Evolutionary conservation across 2,797 vertebrate species (phyloP), one percentile per base, ranked within the genome.

Genomic region (Alfaro cultratus): DNA sequence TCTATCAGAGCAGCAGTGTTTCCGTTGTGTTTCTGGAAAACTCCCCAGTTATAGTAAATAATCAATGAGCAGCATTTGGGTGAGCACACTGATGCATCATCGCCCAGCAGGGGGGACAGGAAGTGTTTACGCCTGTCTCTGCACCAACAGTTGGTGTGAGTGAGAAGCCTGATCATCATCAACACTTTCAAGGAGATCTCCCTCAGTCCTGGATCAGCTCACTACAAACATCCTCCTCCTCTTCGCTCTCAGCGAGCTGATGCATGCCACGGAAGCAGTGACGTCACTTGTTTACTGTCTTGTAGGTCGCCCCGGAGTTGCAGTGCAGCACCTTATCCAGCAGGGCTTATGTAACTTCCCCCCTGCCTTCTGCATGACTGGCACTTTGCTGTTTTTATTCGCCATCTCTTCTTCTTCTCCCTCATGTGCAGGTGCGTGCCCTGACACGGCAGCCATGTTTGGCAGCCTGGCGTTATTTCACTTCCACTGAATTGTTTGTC

Each of bases 261-360:
- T 88, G 89, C 89, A 87, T 89, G 92, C 93, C 91, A 90, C 85
- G 88, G 91, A 91, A 91, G 89, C 92, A 81, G 85, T 95, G 95
- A 95, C 91, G 93, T 95, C 92, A 93, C 34, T 92, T 96, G 95
- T 96, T 96, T 96, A 95, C 95, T 83, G 85, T 90, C 93, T 95
- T 92, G 91, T 88, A 83, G 88, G 87, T 86, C 83, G 76, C 80
- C 23, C 34, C 68, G 88, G 91, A 67, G 75, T 90, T 94, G 93
- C 90, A 93, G 92, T 93, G 90, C 85, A 88, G 92, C 88, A 85
- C 84, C 89, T 78, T 82, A 75, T 89, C 91, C 87, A 91, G 87
- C 90, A 91, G 93, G 87, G 92, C 75, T 96, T 95, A 96, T 89
- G 91, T 93, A 95, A 95, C 85, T 5, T 29, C 68, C 70, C 75